phyloP scores from a whole-genome alignment of 2,888 invertebrate genomes.

The Pandemis heparana region DNA sequence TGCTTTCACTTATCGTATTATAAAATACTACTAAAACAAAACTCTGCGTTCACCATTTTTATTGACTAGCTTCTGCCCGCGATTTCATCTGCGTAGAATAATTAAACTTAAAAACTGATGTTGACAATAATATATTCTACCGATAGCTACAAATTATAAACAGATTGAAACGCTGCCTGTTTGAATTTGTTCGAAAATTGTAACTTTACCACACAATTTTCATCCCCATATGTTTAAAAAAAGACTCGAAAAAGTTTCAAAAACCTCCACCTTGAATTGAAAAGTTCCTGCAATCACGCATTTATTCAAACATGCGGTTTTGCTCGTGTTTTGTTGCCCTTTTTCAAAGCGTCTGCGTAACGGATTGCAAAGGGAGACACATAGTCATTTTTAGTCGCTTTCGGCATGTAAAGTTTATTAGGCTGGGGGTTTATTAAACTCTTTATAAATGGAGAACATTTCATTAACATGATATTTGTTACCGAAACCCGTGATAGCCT shows the following conservation, averaged over 20 bases:
- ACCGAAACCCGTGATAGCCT: too few relatives aligned
- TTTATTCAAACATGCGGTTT: constrained; percentile 80
- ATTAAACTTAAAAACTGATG: too few relatives aligned
- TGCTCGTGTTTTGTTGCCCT: constrained; percentile 55
- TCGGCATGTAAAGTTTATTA: constrained; percentile 22
- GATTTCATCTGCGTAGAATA: too few relatives aligned
- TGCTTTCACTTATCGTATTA: background rate
- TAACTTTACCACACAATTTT: background rate
- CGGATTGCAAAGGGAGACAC: constrained; percentile 54
- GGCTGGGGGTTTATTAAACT: constrained; percentile 34
- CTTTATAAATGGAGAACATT: background rate
- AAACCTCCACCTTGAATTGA: constrained; percentile 13
- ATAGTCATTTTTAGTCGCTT: constrained; percentile 17
- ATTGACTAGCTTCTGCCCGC: too few relatives aligned
- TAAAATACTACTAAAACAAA: too few relatives aligned
- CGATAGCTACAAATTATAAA: too few relatives aligned
- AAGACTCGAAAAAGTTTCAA: background rate
- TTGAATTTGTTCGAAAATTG: too few relatives aligned
- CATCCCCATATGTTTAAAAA: background rate
- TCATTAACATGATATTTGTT: too few relatives aligned
- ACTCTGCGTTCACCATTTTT: too few relatives aligned
- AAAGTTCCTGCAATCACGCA: constrained; percentile 75
- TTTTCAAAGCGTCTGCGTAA: constrained; percentile 70
- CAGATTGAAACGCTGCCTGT: too few relatives aligned
- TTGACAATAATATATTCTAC: too few relatives aligned